A percentile compares a stretch with the other conserved stretches of the same genome.
Evolutionary conservation across 2,797 vertebrate species (phyloP).

Genomic region (Propithecus perrieri): DNA sequence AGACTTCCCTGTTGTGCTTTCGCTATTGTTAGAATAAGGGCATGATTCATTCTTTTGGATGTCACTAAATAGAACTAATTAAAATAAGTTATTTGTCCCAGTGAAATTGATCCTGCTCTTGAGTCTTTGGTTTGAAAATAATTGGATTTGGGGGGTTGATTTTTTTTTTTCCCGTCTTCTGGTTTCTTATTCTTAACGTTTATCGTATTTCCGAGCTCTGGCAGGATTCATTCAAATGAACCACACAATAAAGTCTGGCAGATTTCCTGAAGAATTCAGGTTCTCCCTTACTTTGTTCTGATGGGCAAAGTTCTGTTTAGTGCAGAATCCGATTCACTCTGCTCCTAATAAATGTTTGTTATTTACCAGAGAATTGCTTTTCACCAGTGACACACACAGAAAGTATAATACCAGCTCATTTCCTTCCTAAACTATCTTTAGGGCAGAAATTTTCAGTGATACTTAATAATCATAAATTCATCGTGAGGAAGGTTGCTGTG

Average conservation of each 20-base stretch:
- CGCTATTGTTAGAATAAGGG: background rate
- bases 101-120: background rate
- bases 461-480: background rate
- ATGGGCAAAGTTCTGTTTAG: too few species aligned
- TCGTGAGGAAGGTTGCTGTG: background rate
- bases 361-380: background rate
- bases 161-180: background rate
- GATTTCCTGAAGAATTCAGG: background rate
- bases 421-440: background rate
- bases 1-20: background rate
- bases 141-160: background rate
- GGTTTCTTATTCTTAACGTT: background rate
- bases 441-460: background rate
- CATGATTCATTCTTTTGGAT: slow-evolving; percentile 17
- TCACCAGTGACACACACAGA: background rate
- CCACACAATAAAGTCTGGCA: background rate
- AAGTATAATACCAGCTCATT: background rate
- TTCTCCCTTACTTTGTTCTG: background rate
- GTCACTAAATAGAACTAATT: background rate
- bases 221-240: background rate
- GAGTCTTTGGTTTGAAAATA: background rate
- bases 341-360: background rate
- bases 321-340: background rate
- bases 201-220: background rate
- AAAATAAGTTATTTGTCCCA: background rate